Conservation (phyloP, 1,140 invertebrate species). For the Ostrea edulis region DNA sequence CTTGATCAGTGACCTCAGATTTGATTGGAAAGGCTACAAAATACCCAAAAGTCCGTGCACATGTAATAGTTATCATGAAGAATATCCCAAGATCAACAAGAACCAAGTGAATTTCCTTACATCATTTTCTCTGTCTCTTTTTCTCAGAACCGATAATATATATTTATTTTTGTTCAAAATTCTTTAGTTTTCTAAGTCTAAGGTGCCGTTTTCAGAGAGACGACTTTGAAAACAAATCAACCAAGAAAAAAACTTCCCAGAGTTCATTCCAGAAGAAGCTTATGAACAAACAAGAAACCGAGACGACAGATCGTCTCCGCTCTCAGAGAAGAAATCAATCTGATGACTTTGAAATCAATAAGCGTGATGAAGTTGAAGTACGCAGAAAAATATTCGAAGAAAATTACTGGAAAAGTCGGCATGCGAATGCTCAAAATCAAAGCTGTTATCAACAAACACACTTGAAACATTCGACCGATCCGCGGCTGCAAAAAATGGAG, state of each 20-base stretch:
- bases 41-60: not conserved
- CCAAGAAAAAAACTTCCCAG: not conserved
- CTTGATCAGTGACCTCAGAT: not conserved
- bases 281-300: not conserved
- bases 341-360: constrained; percentile 2
- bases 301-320: not conserved
- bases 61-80: not conserved
- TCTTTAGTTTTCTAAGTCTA: no score
- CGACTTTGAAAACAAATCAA: not conserved
- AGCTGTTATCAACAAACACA: not conserved
- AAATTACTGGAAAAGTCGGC: constrained; percentile 8
- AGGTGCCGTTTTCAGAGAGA: no score
- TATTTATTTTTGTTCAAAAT: not conserved
- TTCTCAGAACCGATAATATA: not conserved
- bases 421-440: not conserved
- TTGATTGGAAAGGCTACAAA: constrained; percentile 9
- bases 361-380: not conserved
- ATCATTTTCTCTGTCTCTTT: not conserved
- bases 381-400: constrained; percentile 16
- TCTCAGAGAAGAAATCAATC: not conserved
- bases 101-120: not conserved
- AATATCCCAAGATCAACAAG: not conserved
- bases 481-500: not conserved
- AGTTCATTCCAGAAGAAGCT: not conserved
- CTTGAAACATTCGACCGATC: not conserved